Base-by-base conservation (phyloP, 2,113 vertebrate species). In the Blennius ocellaris region DNA sequence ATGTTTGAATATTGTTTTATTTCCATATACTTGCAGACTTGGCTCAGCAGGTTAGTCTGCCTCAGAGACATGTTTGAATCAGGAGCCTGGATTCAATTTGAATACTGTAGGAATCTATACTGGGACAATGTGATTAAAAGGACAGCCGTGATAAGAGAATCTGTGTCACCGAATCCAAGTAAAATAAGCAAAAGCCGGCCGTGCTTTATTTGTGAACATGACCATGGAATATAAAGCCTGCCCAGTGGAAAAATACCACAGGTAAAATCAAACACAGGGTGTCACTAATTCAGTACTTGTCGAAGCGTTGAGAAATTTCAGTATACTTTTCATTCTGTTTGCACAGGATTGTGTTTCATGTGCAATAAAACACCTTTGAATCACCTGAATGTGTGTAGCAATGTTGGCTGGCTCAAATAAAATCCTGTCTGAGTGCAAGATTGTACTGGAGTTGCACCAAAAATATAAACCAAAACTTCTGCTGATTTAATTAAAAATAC, bases 1-100 rank as follows among this genome's bases (percentile, higher is more conserved):
- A 86, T 87, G 76, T 83, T 87, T 85, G 72, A 86, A 89, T 88
- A 85, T 89, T 92, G 85, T 83, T 92, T 80, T 90, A 84, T 91
- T 90, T 90, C 87, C 74, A 79, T 86, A 81, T 78, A 82, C 75
- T 82, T 80, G 44, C 63, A 70, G 75, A 74, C 84, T 88, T 76
- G 61, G 76, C 87, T 57, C 87, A 81, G 87, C 77, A 30, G 78
- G 82, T 74, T 50, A 78, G 69, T 74, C 69, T 69, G 53, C 65
- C 76, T 78, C 40, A 11, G 37, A 79, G 60, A 68, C 54, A 64
- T 83, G 63, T 83, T 84, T 78, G 49, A 82, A 77, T 76, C 17
- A 55, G 64, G 21, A 76, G 61, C 69, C 79, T 85, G 80, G 78
- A 81, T 69, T 84, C 30, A 87, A 78, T 85, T 86, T 53, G 12